Evolutionary conservation across 2,113 vertebrate genomes (phyloP), one percentile per base, ranked within the genome.

Genomic region (Trichomycterus rosablanca): DNA sequence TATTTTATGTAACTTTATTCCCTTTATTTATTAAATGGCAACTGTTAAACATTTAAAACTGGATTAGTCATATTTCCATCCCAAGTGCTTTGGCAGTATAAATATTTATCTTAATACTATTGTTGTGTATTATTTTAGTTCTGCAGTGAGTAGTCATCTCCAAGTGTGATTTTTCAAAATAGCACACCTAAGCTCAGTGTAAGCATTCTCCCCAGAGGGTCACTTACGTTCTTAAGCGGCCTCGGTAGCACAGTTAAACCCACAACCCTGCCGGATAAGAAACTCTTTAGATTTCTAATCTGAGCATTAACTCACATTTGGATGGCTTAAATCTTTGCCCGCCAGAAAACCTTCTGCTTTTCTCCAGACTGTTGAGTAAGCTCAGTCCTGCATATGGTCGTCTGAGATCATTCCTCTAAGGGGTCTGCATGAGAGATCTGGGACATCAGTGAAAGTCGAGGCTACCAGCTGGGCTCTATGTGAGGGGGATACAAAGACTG

Each of bases 231-330:
- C 23, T 14, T 34, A 32, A 53, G n/a, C 39, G 26, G 49, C 18
- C 12, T 52, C 48, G 2, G 22, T 12, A 28, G 32, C 34, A 16
- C 20, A 34, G 37, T 22, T 39, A 37, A 52, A 62, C 48, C 16
- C 14, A 42, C 24, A 52, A 49, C 26, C 40, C 26, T 2, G 4
- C n/a, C 2, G 9, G 10, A 46, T n/a, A 18, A 49, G 43, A 34
- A 51, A n/a, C 30, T 52, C 46, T 43, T n/a, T 43, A 48, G 24
- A 34, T 45, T 59, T 24, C 43, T 54, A 70, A 59, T 59, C 23
- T 26, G 40, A 53, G 46, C 42, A 14, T 59, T 59, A 44, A 45
- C 45, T 23, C 44, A 56, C 22, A 68, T 49, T 52, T 51, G 44
- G 14, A 57, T 50, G 19, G 28, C 30, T 64, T 43, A 15, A 16